Evolutionary conservation across 2,113 vertebrate genomes (phyloP).

Genomic region (Anthoscopus minutus): DNA sequence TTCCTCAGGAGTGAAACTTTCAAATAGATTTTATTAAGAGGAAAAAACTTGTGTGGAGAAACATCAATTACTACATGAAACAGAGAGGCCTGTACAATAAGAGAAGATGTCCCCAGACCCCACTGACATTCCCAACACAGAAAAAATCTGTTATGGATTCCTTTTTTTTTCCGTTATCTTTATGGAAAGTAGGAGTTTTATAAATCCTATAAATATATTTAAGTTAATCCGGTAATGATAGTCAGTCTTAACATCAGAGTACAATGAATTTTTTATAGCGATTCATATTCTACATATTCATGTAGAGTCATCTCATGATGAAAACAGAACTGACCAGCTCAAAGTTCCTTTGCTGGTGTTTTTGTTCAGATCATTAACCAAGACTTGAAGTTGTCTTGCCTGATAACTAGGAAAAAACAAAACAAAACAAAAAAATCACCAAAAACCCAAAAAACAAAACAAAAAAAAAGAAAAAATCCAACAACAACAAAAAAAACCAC

Average conservation of each 20-base stretch:
- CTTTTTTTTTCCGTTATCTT: not conserved
- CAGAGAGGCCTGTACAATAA: not conserved
- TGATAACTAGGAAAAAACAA: not conserved
- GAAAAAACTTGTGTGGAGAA: not conserved
- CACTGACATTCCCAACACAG: not conserved
- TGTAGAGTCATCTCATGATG: not conserved
- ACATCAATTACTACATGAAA: not conserved
- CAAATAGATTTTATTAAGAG: not conserved
- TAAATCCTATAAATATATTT: not conserved
- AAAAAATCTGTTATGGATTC: not conserved
- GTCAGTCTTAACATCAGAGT: not conserved
- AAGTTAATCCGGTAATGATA: not conserved
- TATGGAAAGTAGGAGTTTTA: not conserved
- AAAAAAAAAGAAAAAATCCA: not conserved
- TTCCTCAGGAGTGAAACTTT: not conserved
- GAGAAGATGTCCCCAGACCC: not conserved
- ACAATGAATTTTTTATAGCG: not conserved
- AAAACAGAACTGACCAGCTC: not conserved
- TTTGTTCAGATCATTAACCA: not conserved
- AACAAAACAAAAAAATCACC: not conserved
- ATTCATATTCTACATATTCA: not conserved
- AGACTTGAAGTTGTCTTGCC: not conserved
- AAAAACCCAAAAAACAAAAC: not conserved
- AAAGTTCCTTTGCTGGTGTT: not conserved
- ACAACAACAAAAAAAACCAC: not conserved